phyloP scores from a whole-genome alignment of 2,888 invertebrate species.

The Agrilus biguttatus region DNA sequence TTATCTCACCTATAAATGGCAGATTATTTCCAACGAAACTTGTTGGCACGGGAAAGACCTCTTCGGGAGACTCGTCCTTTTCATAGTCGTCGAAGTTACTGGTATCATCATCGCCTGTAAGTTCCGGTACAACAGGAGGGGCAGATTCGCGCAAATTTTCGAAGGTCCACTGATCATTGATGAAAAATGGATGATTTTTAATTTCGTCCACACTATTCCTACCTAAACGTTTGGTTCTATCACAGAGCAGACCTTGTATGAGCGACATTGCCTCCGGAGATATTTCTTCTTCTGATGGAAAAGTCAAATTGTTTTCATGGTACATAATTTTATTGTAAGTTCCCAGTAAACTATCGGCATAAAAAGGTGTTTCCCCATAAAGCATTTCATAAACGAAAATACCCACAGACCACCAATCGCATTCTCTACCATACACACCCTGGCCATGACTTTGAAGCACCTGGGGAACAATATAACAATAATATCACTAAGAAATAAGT shows the following conservation, averaged over 20 bases:
- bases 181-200: constrained; percentile 86
- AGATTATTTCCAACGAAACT: constrained; percentile 97
- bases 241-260: constrained; percentile 87
- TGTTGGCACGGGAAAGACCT: constrained; percentile 91
- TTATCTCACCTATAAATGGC: constrained; percentile 52
- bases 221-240: constrained; percentile 78
- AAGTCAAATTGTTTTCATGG: constrained; percentile 87
- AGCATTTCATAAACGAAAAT: constrained; percentile 99
- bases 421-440: constrained; percentile 92
- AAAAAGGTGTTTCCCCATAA: constrained; percentile 96
- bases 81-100: constrained; percentile 98
- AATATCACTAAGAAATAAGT: too few species aligned
- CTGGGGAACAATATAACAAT: constrained; percentile 73
- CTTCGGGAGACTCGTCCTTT: constrained; percentile 82
- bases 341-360: constrained; percentile 94
- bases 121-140: constrained; percentile 93
- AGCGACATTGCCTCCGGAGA: constrained; percentile 76
- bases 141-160: constrained; percentile 86
- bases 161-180: constrained; percentile 96
- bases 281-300: constrained; percentile 91
- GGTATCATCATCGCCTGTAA: constrained; percentile 93
- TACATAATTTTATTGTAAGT: constrained; percentile 98
- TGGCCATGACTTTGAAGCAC: constrained; percentile 89
- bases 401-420: constrained; percentile 99
- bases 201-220: constrained; percentile 90